These are phyloP conservation scores for Ictalurus punctatus DNA, from an alignment of 2,113 vertebrate genomes.

Conservation along the genomic window DNA sequence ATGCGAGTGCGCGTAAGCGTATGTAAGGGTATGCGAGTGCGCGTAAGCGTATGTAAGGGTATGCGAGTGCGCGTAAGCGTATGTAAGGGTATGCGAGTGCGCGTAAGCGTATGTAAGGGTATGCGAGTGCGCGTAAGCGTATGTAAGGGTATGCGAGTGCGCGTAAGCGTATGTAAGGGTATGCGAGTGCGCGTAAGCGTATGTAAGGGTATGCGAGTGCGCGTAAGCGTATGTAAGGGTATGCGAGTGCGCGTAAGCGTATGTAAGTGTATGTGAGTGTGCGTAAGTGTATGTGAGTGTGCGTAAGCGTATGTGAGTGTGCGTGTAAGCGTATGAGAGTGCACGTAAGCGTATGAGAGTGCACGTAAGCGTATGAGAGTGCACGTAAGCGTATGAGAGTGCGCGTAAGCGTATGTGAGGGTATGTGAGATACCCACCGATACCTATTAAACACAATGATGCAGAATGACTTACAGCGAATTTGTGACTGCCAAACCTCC, in stretches of 20 bases:
- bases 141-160: background rate
- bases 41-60: background rate
- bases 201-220: too few relatives aligned
- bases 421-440: background rate
- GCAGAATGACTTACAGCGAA: conserved; percentile 70
- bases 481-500: conserved; percentile 75
- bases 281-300: background rate
- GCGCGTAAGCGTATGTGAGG: background rate
- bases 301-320: background rate
- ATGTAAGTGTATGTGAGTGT: background rate
- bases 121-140: background rate
- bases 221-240: background rate
- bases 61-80: background rate
- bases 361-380: background rate
- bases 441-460: background rate
- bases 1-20: background rate
- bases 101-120: background rate
- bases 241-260: background rate
- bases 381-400: background rate
- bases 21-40: background rate
- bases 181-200: rapidly evolving
- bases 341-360: rapidly evolving
- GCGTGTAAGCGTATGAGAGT: too few relatives aligned
- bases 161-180: background rate
- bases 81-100: background rate